Base-by-base conservation (phyloP, 2,113 vertebrate species). In the Danio rerio region DNA sequence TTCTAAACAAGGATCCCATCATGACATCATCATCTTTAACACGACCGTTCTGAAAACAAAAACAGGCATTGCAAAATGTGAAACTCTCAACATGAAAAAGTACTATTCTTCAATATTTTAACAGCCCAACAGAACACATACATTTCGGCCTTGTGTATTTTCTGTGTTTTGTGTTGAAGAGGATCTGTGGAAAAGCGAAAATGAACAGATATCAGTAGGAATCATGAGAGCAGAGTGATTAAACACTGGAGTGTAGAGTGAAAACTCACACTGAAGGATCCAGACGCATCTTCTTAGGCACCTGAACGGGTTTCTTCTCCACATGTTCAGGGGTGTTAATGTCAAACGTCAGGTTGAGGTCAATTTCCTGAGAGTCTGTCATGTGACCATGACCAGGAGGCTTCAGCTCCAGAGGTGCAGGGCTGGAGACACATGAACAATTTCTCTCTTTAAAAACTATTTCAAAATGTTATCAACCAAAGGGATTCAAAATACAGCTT, bases 291-390 rank as follows among this genome's bases (percentile, higher is more conserved):
- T 95, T 98, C 91, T 97, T 98, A n/a, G 83, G 86, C 55, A 87
- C 78, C 3, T 61, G 66, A 20, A 7, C 55, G 0, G 88, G 73
- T 56, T 84, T 94, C 63, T 92, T 92, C 56, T 92, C 87, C 65
- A 83, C 79, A 2, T 89, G 83, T 0, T 96, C 94, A 3, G 97
- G 97, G 0, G 97, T 99, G 15, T 92, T 87, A 56, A 98, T 83
- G 53, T 98, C 93, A 65, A 94, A 98, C 15, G 95, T 92, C 45
- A 93, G 81, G 63, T 96, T 95, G 2, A 99, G 94, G 85, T 98
- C 93, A 52, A 97, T 94, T 82, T 96, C 95, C 9, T 95, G 78
- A 0, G 90, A 87, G 21, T 92, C 82, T n/a, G 87, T 21, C 0
- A 94, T 95, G 11, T 81, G 90, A 87, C 92, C 95, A 55, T 97